phyloP scores from a whole-genome alignment of 2,888 invertebrate species.

The Stenodema calcarata region DNA sequence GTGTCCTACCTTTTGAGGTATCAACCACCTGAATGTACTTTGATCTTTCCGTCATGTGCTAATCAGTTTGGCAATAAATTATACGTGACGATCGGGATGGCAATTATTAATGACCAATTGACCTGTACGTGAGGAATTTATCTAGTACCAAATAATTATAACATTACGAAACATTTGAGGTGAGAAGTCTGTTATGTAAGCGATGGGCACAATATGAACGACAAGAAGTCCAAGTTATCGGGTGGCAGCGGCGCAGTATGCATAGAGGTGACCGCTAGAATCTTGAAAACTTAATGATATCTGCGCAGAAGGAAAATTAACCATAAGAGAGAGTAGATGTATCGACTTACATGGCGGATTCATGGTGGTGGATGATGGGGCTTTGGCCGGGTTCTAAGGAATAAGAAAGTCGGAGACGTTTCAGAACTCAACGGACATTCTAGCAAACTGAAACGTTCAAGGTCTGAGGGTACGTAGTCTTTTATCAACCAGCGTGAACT shows the following conservation, averaged over 20 bases:
- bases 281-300: neutral
- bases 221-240: neutral
- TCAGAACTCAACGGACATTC: conserved; percentile 26
- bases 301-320: neutral
- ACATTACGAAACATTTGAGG: no score
- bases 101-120: no score
- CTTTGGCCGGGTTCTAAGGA: neutral
- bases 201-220: neutral
- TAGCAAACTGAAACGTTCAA: neutral
- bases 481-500: conserved; percentile 29
- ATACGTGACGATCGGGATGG: no score
- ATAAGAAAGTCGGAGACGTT: conserved; percentile 9
- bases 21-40: no score
- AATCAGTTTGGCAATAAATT: no score
- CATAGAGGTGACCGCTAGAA: neutral
- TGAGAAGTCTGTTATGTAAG: neutral
- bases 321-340: neutral
- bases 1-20: no score
- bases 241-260: neutral
- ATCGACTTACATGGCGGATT: conserved; percentile 2
- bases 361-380: neutral
- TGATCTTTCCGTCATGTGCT: no score
- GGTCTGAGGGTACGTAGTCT: neutral
- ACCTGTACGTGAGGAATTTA: no score
- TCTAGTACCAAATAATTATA: no score